phyloP scores from a whole-genome alignment of 2,797 vertebrate genomes.

The Typhlichthys subterraneus region DNA sequence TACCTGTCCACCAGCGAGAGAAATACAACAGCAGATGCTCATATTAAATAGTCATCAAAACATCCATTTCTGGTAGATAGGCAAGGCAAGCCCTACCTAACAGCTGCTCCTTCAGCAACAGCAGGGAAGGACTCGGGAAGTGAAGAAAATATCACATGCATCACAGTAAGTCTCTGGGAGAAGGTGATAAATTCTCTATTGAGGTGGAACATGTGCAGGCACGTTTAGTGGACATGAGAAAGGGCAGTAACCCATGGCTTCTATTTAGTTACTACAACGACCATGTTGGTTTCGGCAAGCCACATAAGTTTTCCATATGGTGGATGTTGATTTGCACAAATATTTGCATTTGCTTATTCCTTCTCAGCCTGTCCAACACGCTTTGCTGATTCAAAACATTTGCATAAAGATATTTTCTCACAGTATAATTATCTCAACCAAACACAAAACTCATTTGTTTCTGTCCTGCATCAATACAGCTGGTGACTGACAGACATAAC shows the following conservation, averaged over 20 bases:
- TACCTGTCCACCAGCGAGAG: no score
- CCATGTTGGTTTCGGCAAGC: not conserved
- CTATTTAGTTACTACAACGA: not conserved
- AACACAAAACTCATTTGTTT: slow-evolving; percentile 49
- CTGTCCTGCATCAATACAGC: slow-evolving; percentile 20
- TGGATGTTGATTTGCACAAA: not conserved
- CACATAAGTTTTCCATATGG: not conserved
- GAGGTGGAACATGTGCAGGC: not conserved
- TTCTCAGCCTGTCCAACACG: slow-evolving; percentile 13
- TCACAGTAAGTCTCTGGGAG: slow-evolving; percentile 8
- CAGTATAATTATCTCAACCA: slow-evolving; percentile 12
- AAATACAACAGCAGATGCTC: no score
- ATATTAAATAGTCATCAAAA: no score
- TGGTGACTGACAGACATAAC: slow-evolving; percentile 44
- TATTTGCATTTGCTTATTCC: slow-evolving; percentile 8
- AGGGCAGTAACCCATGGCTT: not conserved
- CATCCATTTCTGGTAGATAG: no score
- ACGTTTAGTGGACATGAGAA: not conserved
- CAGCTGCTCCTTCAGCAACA: slow-evolving; percentile 14
- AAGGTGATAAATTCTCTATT: not conserved
- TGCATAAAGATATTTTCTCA: slow-evolving; percentile 5
- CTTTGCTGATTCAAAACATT: slow-evolving; percentile 27
- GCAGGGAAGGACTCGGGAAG: slow-evolving; percentile 1
- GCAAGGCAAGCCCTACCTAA: not conserved
- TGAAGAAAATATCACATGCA: not conserved